These are phyloP conservation scores for Turritopsis dohrnii DNA, from an alignment of 30 jellyfish, hydroid and myxozoan species.

Conservation along the genomic window DNA sequence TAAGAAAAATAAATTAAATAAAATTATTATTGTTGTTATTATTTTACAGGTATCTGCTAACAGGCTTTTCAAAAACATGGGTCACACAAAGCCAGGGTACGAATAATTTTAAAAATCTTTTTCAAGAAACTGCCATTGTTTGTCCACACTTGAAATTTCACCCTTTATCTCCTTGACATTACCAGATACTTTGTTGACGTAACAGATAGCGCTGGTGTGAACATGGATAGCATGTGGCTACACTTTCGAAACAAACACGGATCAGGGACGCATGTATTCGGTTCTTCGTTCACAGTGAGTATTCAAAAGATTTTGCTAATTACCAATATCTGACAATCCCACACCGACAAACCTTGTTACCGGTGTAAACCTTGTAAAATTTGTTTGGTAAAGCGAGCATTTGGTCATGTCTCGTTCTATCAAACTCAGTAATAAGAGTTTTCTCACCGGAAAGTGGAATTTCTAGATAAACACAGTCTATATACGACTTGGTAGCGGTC, in stretches of 20 bases:
- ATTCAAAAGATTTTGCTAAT: background rate
- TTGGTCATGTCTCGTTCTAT: too few species aligned
- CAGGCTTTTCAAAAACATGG: slow-evolving; percentile 70
- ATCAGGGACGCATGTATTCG: slow-evolving; percentile 89
- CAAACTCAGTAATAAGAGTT: too few species aligned
- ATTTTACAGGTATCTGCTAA: slow-evolving; percentile 73
- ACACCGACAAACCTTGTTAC: too few species aligned
- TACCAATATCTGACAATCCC: too few species aligned
- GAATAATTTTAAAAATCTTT: background rate
- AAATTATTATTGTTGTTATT: background rate
- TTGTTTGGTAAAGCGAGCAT: too few species aligned
- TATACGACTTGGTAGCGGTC: too few species aligned
- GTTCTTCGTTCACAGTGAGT: slow-evolving; percentile 89
- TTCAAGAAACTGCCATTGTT: background rate
- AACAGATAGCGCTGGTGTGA: slow-evolving; percentile 87
- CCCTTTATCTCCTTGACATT: background rate
- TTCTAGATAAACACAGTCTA: too few species aligned
- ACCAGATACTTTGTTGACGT: slow-evolving; percentile 76
- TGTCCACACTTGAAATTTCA: background rate
- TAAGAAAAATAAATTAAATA: background rate
- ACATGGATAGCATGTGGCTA: slow-evolving; percentile 73
- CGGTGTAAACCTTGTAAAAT: too few species aligned
- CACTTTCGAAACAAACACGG: slow-evolving; percentile 39
- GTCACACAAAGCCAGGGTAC: slow-evolving; percentile 86
- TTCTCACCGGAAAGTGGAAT: too few species aligned